Conservation (phyloP, 92 coral and sea anemone species). For the Heteractis magnifica region DNA sequence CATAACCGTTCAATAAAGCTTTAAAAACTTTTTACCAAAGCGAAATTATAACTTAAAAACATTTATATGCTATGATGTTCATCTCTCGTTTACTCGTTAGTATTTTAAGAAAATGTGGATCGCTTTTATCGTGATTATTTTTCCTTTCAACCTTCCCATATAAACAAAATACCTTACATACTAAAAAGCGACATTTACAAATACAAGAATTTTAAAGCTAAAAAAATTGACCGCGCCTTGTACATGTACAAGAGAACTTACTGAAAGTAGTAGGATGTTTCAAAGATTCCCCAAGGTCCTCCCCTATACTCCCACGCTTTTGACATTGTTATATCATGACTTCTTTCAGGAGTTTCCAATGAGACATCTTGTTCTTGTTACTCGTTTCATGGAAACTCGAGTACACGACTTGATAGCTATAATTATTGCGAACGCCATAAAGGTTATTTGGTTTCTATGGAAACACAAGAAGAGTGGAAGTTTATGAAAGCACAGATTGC, state of each 20-base stretch:
- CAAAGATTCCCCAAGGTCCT: background rate
- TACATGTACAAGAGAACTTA: background rate
- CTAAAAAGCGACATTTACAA: no score
- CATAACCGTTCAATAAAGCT: background rate
- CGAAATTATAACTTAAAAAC: background rate
- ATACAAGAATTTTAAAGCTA: no score
- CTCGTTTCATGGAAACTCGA: conserved; percentile 11
- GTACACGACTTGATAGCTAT: conserved; percentile 7
- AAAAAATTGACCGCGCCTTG: no score
- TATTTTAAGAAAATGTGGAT: no score
- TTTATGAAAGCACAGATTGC: conserved; percentile 18
- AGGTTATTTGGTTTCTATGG: conserved; percentile 39
- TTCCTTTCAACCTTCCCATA: no score
- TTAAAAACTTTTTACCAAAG: background rate
- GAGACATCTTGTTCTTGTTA: conserved; percentile 36
- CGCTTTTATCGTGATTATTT: no score
- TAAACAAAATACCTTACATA: no score
- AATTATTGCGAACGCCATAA: background rate
- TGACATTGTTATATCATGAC: background rate
- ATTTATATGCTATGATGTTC: background rate
- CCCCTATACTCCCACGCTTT: background rate
- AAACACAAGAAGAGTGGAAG: conserved; percentile 37
- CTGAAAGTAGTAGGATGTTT: background rate
- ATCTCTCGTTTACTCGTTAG: background rate
- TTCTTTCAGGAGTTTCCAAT: background rate